Evolutionary conservation across 2,797 vertebrate genomes (phyloP), one percentile per base, ranked within the genome.

Genomic region (Scolopax bukidnonensis): DNA sequence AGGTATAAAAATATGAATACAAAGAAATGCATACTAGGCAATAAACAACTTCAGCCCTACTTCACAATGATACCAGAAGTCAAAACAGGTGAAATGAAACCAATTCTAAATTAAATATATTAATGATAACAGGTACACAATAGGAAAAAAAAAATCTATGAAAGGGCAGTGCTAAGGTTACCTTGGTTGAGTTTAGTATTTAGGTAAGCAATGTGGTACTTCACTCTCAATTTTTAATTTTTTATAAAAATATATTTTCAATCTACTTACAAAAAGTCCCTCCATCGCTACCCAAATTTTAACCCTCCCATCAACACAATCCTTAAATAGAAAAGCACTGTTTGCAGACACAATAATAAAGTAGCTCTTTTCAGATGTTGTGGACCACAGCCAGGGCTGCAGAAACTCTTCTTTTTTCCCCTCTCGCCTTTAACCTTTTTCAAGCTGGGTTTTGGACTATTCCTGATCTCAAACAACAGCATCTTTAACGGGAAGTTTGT

Each of bases 311-410:
- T 30, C 43, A n/a, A 74, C 6, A 28, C 1, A 28, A 23, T 6
- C 33, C 45, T 61, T 40, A 36, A 89, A 48, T 7, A 64, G 33
- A 38, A 64, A 59, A 59, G 17, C 23, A 11, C 64, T 48, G 2
- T 48, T 63, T 57, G 57, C 33, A 65, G 61, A 40, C 41, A 43
- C 11, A 16, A 36, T 30, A 50, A 54, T 11, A 38, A 65, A 63
- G 32, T 3, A 25, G 33, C 25, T 90, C 65, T 59, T 67, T 40
- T 56, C 41, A 63, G 75, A 40, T 0, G 0, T 3, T 0, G 0
- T 10, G 27, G 40, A 74, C 47, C 45, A 15, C 0, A 0, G 30
- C 7, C 60, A 64, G 13, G 0, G 1, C 65, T 33, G 59, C 45
- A 69, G 30, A 83, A 92, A 65, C 18, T 68, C 16, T 18, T 11